Evolutionary conservation across 2,888 invertebrate genomes (phyloP).

Genomic region (Drosophila rubida): DNA sequence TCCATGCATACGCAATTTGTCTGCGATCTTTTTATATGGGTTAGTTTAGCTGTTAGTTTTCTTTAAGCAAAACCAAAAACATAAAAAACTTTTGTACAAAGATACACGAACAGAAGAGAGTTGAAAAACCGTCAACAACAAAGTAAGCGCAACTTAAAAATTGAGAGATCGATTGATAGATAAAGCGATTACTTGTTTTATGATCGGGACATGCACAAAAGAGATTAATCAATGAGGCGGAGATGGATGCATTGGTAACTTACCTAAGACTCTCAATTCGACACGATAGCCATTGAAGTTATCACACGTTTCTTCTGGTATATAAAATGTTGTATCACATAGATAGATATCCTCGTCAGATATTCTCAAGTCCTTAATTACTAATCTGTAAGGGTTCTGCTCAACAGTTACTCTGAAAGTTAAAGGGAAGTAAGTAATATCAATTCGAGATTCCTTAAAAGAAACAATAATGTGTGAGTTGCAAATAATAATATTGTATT

Average conservation of each 20-base stretch:
- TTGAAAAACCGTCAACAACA: slow-evolving; percentile 17
- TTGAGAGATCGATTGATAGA: slow-evolving; percentile 22
- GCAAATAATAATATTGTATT: too few species aligned
- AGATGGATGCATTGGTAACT: slow-evolving; percentile 25
- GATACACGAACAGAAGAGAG: slow-evolving; percentile 35
- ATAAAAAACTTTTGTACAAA: slow-evolving; percentile 43
- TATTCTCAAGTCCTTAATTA: slow-evolving; percentile 86
- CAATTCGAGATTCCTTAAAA: too few species aligned
- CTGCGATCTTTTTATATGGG: slow-evolving; percentile 21
- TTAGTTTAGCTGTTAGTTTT: slow-evolving; percentile 56
- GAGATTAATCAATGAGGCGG: neutral
- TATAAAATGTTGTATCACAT: slow-evolving; percentile 92
- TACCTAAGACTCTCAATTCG: slow-evolving; percentile 90
- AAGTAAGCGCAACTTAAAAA: slow-evolving; percentile 57
- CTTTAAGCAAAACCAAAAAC: slow-evolving; percentile 43
- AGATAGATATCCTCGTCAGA: slow-evolving; percentile 91
- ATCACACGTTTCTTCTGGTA: slow-evolving; percentile 90
- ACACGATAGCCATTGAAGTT: slow-evolving; percentile 89
- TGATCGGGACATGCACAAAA: slow-evolving; percentile 38
- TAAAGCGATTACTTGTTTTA: slow-evolving; percentile 28
- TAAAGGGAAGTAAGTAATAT: too few species aligned
- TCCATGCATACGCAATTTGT: slow-evolving; percentile 39
- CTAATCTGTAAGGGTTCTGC: slow-evolving; percentile 81
- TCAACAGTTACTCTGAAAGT: slow-evolving; percentile 67
- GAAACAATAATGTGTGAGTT: too few species aligned